Conservation (phyloP, 1,140 invertebrate genomes). For the Elymnias hypermnestra region DNA sequence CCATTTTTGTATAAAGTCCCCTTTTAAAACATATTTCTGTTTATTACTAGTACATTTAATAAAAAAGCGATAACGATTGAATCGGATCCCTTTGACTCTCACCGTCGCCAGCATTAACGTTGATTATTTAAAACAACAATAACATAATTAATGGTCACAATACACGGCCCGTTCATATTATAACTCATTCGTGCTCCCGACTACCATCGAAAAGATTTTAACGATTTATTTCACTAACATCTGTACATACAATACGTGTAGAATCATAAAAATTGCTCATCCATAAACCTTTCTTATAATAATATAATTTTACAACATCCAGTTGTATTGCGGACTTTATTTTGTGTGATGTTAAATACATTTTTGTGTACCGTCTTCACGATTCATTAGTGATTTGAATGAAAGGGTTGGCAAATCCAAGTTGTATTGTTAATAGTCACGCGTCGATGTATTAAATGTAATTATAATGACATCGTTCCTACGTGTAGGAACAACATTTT, state of each 20-base stretch:
- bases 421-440: slow-evolving; percentile 70
- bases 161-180: slow-evolving; percentile 9
- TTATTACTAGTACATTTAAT: too few species aligned
- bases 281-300: slow-evolving; percentile 65
- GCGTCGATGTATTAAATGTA: slow-evolving; percentile 62
- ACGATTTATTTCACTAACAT: slow-evolving; percentile 56
- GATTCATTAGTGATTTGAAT: slow-evolving; percentile 66
- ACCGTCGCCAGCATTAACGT: neutral
- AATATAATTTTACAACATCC: slow-evolving; percentile 42
- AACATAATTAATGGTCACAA: slow-evolving; percentile 28
- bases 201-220: slow-evolving; percentile 48
- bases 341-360: slow-evolving; percentile 17
- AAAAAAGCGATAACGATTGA: too few species aligned
- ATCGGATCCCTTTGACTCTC: neutral
- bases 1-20: too few species aligned
- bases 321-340: slow-evolving; percentile 26
- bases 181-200: slow-evolving; percentile 30
- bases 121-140: slow-evolving; percentile 21
- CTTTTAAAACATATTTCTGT: too few species aligned
- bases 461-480: too few species aligned
- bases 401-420: slow-evolving; percentile 74
- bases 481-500: too few species aligned
- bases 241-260: slow-evolving; percentile 51
- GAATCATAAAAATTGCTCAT: slow-evolving; percentile 71
- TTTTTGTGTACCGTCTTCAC: slow-evolving; percentile 14